Conservation (phyloP, 2,797 vertebrate species). For the Peromyscus eremicus region DNA sequence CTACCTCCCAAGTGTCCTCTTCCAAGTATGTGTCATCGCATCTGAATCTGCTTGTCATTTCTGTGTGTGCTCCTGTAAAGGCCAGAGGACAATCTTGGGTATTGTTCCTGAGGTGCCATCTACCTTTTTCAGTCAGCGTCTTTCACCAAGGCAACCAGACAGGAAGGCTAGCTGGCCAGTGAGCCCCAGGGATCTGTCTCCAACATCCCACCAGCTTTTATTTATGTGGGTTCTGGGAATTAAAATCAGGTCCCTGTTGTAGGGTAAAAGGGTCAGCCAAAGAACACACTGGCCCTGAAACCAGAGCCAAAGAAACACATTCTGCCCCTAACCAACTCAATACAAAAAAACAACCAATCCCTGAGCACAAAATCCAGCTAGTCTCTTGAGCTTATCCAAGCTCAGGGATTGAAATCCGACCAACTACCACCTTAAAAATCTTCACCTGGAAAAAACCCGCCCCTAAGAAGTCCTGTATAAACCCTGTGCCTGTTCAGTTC, state of each 20-base stretch:
- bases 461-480: too few relatives aligned
- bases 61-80: not conserved
- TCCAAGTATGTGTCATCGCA: not conserved
- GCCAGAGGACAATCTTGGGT: not conserved
- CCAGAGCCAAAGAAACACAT: too few relatives aligned
- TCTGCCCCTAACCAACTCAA: too few relatives aligned
- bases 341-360: too few relatives aligned
- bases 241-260: not conserved
- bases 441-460: too few relatives aligned
- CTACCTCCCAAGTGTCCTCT: not conserved
- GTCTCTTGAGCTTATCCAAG: too few relatives aligned
- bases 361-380: too few relatives aligned
- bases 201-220: not conserved
- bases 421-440: too few relatives aligned
- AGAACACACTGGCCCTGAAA: too few relatives aligned
- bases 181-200: not conserved
- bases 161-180: not conserved
- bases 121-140: not conserved
- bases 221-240: not conserved
- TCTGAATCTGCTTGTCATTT: not conserved
- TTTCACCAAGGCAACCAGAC: not conserved
- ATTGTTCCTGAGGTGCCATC: not conserved
- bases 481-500: not conserved
- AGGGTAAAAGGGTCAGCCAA: too few relatives aligned
- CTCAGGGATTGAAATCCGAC: too few relatives aligned